phyloP scores from a whole-genome alignment of 2,797 vertebrate genomes.

The Semotilus atromaculatus region DNA sequence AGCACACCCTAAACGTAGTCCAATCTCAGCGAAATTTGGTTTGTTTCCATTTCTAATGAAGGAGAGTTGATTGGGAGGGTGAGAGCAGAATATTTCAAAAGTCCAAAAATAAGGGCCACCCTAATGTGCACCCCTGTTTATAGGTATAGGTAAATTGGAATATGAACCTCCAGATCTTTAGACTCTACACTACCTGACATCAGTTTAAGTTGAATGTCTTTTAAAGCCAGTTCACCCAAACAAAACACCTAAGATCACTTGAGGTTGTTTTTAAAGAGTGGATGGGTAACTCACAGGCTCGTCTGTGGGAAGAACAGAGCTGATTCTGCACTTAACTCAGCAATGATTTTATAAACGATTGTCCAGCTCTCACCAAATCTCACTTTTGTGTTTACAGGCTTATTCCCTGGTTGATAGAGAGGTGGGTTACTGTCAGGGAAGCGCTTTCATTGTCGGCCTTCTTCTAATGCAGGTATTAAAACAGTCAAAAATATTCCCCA shows the following conservation, averaged over 20 bases:
- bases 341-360: not conserved
- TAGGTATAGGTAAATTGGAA: not conserved
- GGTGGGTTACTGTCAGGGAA: slow-evolving; percentile 98
- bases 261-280: not conserved
- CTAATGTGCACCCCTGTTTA: not conserved
- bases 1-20: too few relatives aligned
- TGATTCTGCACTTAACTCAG: slow-evolving; percentile 18
- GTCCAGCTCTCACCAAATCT: slow-evolving; percentile 32
- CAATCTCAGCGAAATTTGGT: too few relatives aligned
- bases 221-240: slow-evolving; percentile 33
- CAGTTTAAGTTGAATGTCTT: slow-evolving; percentile 43
- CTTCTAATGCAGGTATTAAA: slow-evolving; percentile 96
- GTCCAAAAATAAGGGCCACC: too few relatives aligned
- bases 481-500: not conserved
- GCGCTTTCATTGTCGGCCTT: slow-evolving; percentile 97
- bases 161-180: not conserved
- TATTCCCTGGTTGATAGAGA: slow-evolving; percentile 98
- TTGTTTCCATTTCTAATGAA: too few relatives aligned
- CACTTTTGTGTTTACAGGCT: slow-evolving; percentile 79
- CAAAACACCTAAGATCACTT: slow-evolving; percentile 17
- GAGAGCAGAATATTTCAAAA: too few relatives aligned
- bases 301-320: not conserved
- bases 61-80: too few relatives aligned
- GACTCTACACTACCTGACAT: not conserved
- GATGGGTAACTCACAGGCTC: not conserved